Evolutionary conservation across 1,140 invertebrate species (phyloP), one percentile per base, ranked within the genome.

Genomic region (Macrocentrus cingulum): DNA sequence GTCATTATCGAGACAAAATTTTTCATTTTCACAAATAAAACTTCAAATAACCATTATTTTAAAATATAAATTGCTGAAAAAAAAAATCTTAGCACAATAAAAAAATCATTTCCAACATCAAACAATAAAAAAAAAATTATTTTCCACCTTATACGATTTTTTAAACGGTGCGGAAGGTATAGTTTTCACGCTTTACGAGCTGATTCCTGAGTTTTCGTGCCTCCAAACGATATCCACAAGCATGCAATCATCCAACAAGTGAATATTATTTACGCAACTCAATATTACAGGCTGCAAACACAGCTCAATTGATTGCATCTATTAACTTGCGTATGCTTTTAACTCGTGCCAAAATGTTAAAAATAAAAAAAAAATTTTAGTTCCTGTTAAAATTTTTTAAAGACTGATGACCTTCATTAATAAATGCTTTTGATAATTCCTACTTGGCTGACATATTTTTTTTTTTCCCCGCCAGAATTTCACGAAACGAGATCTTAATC

Each of bases 401-500:
- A 8, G 36, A 39, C 3, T 15, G 15, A 39, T 39, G 13, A 39
- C 13, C 13, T 39, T 39, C 36, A 39, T 39, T 15, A 39, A 39
- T 39, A 11, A 4, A 11, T 39, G 2, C n/a, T 5, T 6, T 48
- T n/a, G n/a, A n/a, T n/a, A n/a, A n/a, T n/a, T n/a, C n/a, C n/a
- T n/a, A n/a, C n/a, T n/a, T n/a, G n/a, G n/a, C n/a, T n/a, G n/a
- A n/a, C n/a, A n/a, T n/a, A n/a, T n/a, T n/a, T n/a, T n/a, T n/a
- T n/a, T n/a, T n/a, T n/a, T 34, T 32, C 36, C 11, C 19, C 18
- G 22, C 18, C 3, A 18, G 36, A 15, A 9, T 32, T 34, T 9
- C 36, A 2, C 22, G 7, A 16, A 13, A 7, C 18, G 23, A 56
- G 60, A 61, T 61, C 54, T 61, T 61, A 61, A 61, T 61, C 54